phyloP scores from a whole-genome alignment of 2,113 vertebrate genomes.

The Morphnarchus princeps region DNA sequence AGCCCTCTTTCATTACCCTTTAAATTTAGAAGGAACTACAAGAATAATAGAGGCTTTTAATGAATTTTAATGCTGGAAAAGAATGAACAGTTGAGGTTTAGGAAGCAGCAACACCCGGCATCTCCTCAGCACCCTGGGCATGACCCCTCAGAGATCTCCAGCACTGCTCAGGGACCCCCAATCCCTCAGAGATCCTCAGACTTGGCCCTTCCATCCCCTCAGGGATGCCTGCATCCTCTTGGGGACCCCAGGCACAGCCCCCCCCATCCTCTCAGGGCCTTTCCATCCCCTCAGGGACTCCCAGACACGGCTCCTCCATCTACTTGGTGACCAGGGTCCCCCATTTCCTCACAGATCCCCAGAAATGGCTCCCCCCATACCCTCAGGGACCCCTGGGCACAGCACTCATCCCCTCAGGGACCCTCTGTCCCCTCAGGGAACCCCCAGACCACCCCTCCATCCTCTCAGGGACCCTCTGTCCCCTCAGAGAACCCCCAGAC shows the following conservation, averaged over 20 bases:
- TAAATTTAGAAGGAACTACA: neutral
- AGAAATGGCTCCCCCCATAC: neutral
- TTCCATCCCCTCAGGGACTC: neutral
- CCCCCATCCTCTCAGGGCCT: neutral
- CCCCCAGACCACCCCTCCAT: neutral
- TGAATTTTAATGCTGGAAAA: neutral
- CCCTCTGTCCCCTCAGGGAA: neutral
- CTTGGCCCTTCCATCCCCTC: neutral
- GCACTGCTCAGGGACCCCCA: neutral
- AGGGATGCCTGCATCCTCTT: too few relatives aligned
- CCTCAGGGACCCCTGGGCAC: neutral
- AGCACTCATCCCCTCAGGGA: neutral
- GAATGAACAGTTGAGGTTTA: neutral
- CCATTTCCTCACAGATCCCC: neutral
- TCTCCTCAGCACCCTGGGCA: neutral
- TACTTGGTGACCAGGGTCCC: too few relatives aligned
- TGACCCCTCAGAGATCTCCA: neutral
- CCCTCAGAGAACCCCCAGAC: neutral
- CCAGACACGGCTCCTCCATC: neutral
- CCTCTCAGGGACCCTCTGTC: neutral
- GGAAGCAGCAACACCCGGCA: neutral
- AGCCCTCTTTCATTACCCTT: neutral
- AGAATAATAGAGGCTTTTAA: neutral
- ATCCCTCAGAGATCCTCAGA: neutral
- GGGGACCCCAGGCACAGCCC: neutral